Base-by-base conservation (phyloP, 2,888 invertebrate genomes). In the Platycheirus albimanus region DNA sequence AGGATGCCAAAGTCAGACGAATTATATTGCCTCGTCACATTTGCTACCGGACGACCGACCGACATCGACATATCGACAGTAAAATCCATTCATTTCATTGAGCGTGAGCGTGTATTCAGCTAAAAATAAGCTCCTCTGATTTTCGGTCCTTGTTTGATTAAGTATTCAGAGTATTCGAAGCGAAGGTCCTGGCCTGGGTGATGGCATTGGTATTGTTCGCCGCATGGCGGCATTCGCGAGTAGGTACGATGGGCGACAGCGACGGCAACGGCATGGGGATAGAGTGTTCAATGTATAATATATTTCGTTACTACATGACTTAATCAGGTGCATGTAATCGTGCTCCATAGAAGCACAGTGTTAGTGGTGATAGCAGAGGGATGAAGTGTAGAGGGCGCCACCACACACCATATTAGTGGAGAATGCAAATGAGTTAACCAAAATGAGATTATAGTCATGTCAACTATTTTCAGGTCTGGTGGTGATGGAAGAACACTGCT, bases 381-480 rank as follows among this genome's bases (percentile, higher is more conserved):
- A n/a, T 0, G 24, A 13, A 5, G 49, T 30, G 30, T 2, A 56
- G 43, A 41, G 20, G 52, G 17, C 28, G 45, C 20, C 13, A 61
- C 58, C 61, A 20, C 51, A 58, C 17, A 43, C 49, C 17, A 51
- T 58, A 69, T 75, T 63, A 69, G 75, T 64, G 54, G 41, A 47
- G 69, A 70, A 80, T 80, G 80, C 75, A 75, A 80, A 80, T 80
- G 80, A 75, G 80, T 52, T 75, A 56, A 80, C 75, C 80, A 70
- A 80, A 72, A 71, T 70, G 77, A 77, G 71, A 71, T 71, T 77
- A 77, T 63, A 61, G 74, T 47, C 79, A 79, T 80, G 80, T 75
- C 75, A 80, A 70, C 64, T 70, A 64, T 75, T 70, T 80, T 43
- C 36, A 64, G 24, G 49, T 56, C 64, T 80, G 69, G 36, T 36